Percentiles rank a stretch among this genome's conserved stretches.
These are phyloP conservation scores for Atractosteus spatula DNA, from an alignment of 2,113 vertebrate genomes.

Conservation along the genomic window DNA sequence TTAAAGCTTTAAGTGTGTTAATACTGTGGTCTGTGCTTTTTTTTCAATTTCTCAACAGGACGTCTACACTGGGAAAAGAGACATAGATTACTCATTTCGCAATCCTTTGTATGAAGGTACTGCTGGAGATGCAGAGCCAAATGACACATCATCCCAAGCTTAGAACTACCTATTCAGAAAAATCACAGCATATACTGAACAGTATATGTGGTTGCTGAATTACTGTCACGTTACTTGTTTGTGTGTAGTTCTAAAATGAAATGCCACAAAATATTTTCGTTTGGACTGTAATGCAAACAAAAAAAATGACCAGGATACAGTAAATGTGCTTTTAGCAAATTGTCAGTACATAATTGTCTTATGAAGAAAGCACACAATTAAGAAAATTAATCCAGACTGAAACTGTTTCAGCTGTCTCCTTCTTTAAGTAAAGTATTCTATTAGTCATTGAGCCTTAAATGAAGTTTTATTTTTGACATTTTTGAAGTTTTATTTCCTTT, in stretches of 20 bases:
- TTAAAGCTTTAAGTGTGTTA: not conserved
- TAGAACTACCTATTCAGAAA: slow-evolving; percentile 31
- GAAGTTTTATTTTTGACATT: too few relatives aligned
- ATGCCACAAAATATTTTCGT: too few relatives aligned
- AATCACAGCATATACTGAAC: slow-evolving; percentile 21
- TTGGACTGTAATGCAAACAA: too few relatives aligned
- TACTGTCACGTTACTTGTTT: not conserved
- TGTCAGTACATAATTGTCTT: not conserved
- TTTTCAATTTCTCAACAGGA: not conserved
- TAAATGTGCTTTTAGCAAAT: not conserved
- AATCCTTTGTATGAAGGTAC: slow-evolving; percentile 61
- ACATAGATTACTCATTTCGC: slow-evolving; percentile 56
- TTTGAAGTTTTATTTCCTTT: too few relatives aligned
- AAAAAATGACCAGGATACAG: not conserved
- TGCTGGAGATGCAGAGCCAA: slow-evolving; percentile 16
- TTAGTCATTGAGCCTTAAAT: too few relatives aligned
- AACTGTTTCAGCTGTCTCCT: not conserved
- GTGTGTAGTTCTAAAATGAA: too few relatives aligned
- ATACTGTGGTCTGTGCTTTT: slow-evolving; percentile 1
- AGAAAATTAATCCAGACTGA: not conserved
- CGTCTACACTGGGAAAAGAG: slow-evolving; percentile 18
- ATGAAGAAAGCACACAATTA: not conserved
- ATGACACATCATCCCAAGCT: slow-evolving; percentile 46
- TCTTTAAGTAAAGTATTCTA: too few relatives aligned
- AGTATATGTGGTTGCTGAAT: slow-evolving; percentile 12